Evolutionary conservation across 2,888 invertebrate species (phyloP), one percentile per base, ranked within the genome.

Genomic region (Tholera decimalis): DNA sequence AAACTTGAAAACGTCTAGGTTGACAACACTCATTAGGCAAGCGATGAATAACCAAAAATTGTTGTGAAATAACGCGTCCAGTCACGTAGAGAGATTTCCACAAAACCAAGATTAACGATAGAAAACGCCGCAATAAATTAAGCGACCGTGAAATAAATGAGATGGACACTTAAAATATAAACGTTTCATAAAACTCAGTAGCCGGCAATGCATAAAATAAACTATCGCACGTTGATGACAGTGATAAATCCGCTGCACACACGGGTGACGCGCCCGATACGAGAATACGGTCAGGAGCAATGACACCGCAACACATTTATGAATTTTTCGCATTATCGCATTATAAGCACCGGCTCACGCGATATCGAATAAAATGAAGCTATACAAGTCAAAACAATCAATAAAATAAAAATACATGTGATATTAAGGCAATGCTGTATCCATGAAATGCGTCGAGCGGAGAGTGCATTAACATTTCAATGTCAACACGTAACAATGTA

Each of bases 391-490:
- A 91, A 88, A 92, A 92, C 91, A 93, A 90, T 92, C 89, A 88
- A 91, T 92, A 89, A 89, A 90, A 88, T 87, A 87, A 90, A 88
- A 88, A 87, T 79, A 83, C 75, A 58, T 78, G 66, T 58, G 53
- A 79, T 78, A 79, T 79, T 83, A 81, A 83, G 76, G 82, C 79
- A 77, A 75, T 73, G 62, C 61, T 72, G 78, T 90, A 90, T 89
- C 86, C 92, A 91, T 91, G 90, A 92, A 93, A 90, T 91, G 91
- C 90, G 90, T 86, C 87, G 84, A 86, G 88, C 89, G 85, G 83
- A 85, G 94, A 91, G 95, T 95, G 95, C 95, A 94, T 92, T 94
- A 94, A 95, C 95, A 93, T 93, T 93, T 95, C 95, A 95, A 95
- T 95, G 95, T 95, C 95, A 94, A 92, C 93, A 88, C 89, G 92